Evolutionary conservation across 2,113 vertebrate species (phyloP).

Genomic region (Ophthalmotilapia sp.): DNA sequence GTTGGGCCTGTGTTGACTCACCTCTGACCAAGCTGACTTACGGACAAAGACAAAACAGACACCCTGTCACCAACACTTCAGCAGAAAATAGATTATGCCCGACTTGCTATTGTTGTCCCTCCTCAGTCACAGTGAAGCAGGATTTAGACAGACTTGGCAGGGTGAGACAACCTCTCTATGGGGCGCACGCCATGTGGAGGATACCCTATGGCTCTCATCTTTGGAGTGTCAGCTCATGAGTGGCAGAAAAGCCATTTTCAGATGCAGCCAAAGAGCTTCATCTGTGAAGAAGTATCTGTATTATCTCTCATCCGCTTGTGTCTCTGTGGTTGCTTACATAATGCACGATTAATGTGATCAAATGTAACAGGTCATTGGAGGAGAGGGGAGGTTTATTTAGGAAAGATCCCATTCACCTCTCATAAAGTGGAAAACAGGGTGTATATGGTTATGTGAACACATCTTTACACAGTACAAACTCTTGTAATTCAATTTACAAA

Average conservation of each 20-base stretch:
- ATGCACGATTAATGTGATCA: conserved; percentile 15
- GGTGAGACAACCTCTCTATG: conserved; percentile 25
- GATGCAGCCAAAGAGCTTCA: conserved; percentile 26
- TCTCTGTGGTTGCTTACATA: conserved; percentile 19
- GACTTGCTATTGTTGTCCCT: conserved; percentile 1
- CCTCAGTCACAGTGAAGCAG: neutral
- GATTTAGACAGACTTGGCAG: conserved; percentile 38
- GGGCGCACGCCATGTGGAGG: neutral
- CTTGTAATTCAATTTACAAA: neutral
- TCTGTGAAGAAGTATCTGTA: neutral
- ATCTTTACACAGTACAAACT: neutral
- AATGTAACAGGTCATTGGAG: neutral
- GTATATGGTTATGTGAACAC: neutral
- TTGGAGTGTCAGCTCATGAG: neutral
- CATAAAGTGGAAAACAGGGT: neutral
- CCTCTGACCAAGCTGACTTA: neutral
- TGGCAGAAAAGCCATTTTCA: conserved; percentile 9
- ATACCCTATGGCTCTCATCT: conserved; percentile 15
- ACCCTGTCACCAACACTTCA: conserved; percentile 30
- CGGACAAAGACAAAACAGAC: conserved; percentile 30
- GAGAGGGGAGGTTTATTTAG: neutral
- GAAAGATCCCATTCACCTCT: neutral
- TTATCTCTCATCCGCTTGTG: neutral
- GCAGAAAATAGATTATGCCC: conserved; percentile 32
- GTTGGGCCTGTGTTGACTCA: neutral